A percentile compares a stretch with the other conserved stretches of the same genome.
phyloP scores from a whole-genome alignment of 1,140 invertebrate species.

The Saccostrea echinata region DNA sequence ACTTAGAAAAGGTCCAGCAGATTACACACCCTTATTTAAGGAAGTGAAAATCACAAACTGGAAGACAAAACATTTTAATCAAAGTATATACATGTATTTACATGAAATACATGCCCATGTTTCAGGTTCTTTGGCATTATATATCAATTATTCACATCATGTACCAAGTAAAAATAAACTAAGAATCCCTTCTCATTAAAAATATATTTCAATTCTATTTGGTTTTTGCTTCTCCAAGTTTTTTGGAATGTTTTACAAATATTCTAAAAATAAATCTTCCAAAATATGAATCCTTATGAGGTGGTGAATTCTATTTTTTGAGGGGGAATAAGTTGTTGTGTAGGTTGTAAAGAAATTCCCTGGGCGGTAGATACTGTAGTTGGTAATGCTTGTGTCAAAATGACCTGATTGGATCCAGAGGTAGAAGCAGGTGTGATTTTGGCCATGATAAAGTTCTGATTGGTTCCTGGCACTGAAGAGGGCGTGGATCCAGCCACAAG shows the following conservation, averaged over 20 bases:
- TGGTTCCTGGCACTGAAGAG: not conserved
- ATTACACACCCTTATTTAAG: no score
- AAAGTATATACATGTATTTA: no score
- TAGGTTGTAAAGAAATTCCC: not conserved
- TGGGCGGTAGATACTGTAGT: slow-evolving; percentile 13
- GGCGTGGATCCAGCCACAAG: slow-evolving; percentile 20
- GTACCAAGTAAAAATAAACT: no score
- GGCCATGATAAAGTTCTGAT: slow-evolving; percentile 46
- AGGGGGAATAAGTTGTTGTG: not conserved
- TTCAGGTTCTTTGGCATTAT: no score
- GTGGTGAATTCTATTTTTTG: slow-evolving; percentile 28
- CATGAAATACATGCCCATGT: no score
- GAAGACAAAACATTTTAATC: no score
- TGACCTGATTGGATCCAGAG: slow-evolving; percentile 9
- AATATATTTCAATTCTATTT: not conserved
- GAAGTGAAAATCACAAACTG: no score
- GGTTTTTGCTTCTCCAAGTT: not conserved
- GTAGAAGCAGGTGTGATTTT: slow-evolving; percentile 29
- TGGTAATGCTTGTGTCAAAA: slow-evolving; percentile 27
- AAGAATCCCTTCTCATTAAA: not conserved
- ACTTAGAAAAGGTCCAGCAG: no score
- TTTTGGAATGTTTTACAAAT: not conserved
- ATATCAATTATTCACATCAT: no score
- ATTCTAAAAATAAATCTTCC: not conserved
- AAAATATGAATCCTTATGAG: not conserved